Base-by-base conservation (phyloP, 2,797 vertebrate species). In the Karalla daura region DNA sequence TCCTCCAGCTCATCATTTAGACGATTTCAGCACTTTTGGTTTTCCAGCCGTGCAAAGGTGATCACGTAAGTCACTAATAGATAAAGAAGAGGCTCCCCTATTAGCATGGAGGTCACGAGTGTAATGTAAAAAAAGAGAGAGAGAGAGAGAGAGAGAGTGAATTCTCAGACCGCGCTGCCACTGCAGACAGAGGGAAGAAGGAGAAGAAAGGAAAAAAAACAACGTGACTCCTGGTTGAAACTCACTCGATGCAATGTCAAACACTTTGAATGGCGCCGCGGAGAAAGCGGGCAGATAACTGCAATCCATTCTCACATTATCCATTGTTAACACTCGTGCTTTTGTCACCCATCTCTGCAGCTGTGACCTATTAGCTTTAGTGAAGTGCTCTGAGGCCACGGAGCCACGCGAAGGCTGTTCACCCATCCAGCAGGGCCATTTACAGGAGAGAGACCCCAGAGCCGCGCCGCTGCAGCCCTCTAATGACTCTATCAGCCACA, bases 401-500 rank as follows among this genome's bases (percentile, higher is more conserved):
- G 78, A 82, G 80, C 74, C 69, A 61, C 21, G 63, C 75, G 89
- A 84, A 89, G 69, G 79, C 83, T 91, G 85, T 84, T 94, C 80
- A 78, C 93, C 92, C 91, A 94, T 93, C 86, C 87, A 87, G 80
- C 81, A 78, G 87, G 92, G 93, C 89, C 62, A 73, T 94, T 94
- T 95, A 88, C 87, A 91, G 93, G 83, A 91, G 87, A 89, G 89
- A 89, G 86, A 55, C 86, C 86, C 88, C 89, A 88, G 89, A 92
- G 90, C 81, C 81, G 89, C 86, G 87, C 82, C 78, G 81, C 85
- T 50, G 73, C 87, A 86, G 92, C 92, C 93, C 94, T 94, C 82
- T 92, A 94, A 94, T 95, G 94, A 94, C 90, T 92, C 91, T 88
- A 91, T 95, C 94, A 95, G 91, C 92, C 76, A 88, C 91, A 93